Evolutionary conservation across 2,888 invertebrate species (phyloP).

Genomic region (Scaptomyza reducta): DNA sequence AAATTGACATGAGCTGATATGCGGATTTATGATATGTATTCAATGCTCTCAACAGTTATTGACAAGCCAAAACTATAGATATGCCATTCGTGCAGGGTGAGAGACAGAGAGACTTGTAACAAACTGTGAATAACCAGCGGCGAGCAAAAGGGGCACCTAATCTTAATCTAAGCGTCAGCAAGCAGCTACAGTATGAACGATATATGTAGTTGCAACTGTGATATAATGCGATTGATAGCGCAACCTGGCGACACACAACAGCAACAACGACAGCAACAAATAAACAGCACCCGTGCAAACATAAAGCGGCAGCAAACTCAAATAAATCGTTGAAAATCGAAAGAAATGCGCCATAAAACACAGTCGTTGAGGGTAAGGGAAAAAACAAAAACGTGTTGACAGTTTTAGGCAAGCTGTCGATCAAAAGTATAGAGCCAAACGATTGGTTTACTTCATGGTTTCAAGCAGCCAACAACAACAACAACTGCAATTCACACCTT

Average conservation of each 20-base stretch:
- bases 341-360: slow-evolving; percentile 72
- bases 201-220: slow-evolving; percentile 41
- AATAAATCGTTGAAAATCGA: slow-evolving; percentile 75
- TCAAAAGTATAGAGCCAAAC: slow-evolving; percentile 54
- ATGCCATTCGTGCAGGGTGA: slow-evolving; percentile 23
- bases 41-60: slow-evolving; percentile 13
- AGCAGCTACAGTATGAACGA: slow-evolving; percentile 8
- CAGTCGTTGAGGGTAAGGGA: neutral
- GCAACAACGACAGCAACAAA: slow-evolving; percentile 22
- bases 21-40: slow-evolving; percentile 54
- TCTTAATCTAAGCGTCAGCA: slow-evolving; percentile 72
- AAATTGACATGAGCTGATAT: slow-evolving; percentile 38
- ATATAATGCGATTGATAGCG: slow-evolving; percentile 53
- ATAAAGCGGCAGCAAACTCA: slow-evolving; percentile 56
- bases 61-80: slow-evolving; percentile 34
- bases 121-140: slow-evolving; percentile 20
- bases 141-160: slow-evolving; percentile 52
- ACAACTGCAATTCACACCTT: slow-evolving; percentile 67
- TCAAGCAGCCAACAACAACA: slow-evolving; percentile 28
- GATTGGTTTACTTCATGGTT: slow-evolving; percentile 48
- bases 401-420: slow-evolving; percentile 80
- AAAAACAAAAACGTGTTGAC: slow-evolving; percentile 66
- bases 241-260: slow-evolving; percentile 40
- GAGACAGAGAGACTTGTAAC: slow-evolving; percentile 35
- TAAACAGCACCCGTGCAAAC: slow-evolving; percentile 71